phyloP scores from a whole-genome alignment of 2,888 invertebrate species.

The Synanthedon myopaeformis region DNA sequence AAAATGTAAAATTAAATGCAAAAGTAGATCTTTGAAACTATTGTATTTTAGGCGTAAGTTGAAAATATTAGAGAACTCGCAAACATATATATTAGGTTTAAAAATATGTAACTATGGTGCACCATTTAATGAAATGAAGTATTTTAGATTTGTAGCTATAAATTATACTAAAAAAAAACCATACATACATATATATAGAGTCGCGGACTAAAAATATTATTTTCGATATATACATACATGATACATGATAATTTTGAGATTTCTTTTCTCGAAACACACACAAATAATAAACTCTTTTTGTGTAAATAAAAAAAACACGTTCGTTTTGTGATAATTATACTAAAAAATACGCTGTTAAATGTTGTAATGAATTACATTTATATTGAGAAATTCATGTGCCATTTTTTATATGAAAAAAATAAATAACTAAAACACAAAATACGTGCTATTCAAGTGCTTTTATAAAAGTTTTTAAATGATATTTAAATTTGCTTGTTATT shows the following conservation, averaged over 20 bases:
- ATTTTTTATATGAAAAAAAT: conserved; percentile 43
- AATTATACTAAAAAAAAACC: not conserved
- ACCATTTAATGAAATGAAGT: conserved; percentile 49
- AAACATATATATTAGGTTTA: conserved; percentile 39
- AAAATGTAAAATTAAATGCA: conserved; percentile 33
- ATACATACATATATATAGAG: conserved; percentile 1
- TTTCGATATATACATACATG: conserved; percentile 3
- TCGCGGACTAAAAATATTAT: conserved; percentile 16
- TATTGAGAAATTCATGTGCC: conserved; percentile 51
- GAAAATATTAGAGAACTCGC: conserved; percentile 27
- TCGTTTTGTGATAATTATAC: conserved; percentile 36
- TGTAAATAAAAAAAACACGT: conserved; percentile 47
- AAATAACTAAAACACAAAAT: conserved; percentile 23
- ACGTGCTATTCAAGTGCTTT: conserved; percentile 66
- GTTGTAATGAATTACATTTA: conserved; percentile 47
- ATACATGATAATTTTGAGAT: no score
- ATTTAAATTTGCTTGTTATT: conserved; percentile 68
- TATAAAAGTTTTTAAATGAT: conserved; percentile 54
- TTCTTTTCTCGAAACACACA: not conserved
- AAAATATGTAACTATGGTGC: conserved; percentile 52
- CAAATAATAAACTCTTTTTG: conserved; percentile 17
- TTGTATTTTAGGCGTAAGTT: conserved; percentile 30
- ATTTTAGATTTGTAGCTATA: conserved; percentile 12
- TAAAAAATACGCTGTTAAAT: conserved; percentile 37
- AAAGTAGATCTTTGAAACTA: conserved; percentile 25